These are phyloP conservation scores for Torymus texanus DNA, from an alignment of 2,888 invertebrate genomes.

Conservation along the genomic window DNA sequence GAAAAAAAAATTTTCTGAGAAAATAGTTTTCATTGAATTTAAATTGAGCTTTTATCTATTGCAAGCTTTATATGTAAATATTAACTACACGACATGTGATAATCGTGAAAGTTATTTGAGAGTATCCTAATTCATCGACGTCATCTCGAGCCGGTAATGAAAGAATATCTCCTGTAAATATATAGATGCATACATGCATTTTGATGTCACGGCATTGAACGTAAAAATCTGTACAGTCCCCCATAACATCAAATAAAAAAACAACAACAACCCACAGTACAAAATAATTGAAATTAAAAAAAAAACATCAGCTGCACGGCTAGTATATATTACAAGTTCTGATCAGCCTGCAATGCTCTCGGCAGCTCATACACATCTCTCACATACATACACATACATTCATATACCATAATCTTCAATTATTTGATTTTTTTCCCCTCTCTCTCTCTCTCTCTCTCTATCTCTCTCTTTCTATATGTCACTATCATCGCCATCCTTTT, in stretches of 20 bases:
- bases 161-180: constrained; percentile 45
- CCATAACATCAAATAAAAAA: not conserved
- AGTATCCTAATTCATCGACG: not conserved
- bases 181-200: constrained; percentile 42
- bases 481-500: constrained; percentile 52
- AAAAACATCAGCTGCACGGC: too few relatives aligned
- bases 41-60: too few relatives aligned
- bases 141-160: not conserved
- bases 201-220: constrained; percentile 22
- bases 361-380: not conserved
- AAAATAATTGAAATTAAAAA: not conserved
- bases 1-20: too few relatives aligned
- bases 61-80: too few relatives aligned
- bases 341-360: not conserved
- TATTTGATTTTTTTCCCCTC: constrained; percentile 55
- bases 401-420: constrained; percentile 34
- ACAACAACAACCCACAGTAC: not conserved
- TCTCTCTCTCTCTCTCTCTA: too few relatives aligned
- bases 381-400: constrained; percentile 12
- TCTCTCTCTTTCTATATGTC: too few relatives aligned
- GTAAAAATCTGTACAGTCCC: constrained; percentile 33
- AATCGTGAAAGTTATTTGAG: constrained; percentile 2
- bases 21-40: too few relatives aligned
- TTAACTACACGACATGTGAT: too few relatives aligned
- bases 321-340: too few relatives aligned